A percentile compares a stretch with the other conserved stretches of the same genome.
phyloP scores from a whole-genome alignment of 2,888 invertebrate genomes.

The Pimpla rufipes region DNA sequence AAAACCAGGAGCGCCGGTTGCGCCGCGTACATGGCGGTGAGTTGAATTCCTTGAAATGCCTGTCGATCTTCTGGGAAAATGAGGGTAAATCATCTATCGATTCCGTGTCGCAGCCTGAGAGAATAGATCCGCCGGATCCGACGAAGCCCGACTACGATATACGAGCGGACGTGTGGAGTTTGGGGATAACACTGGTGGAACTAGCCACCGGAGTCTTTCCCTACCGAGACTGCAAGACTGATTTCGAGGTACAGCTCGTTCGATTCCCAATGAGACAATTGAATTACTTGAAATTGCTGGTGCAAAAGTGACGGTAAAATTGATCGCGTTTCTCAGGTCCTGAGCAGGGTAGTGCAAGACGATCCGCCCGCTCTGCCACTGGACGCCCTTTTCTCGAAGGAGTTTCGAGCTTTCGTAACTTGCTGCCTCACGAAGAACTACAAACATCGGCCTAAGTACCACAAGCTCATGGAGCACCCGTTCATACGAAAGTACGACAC shows the following conservation, averaged over 20 bases:
- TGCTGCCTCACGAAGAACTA: slow-evolving; percentile 98
- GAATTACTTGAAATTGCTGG: too few species aligned
- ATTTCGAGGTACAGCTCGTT: slow-evolving; percentile 93
- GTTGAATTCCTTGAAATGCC: slow-evolving; percentile 78
- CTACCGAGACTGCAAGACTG: slow-evolving; percentile 97
- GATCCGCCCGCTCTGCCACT: slow-evolving; percentile 95
- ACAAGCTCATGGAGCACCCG: slow-evolving; percentile 94
- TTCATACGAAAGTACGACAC: slow-evolving; percentile 93
- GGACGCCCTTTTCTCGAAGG: slow-evolving; percentile 91
- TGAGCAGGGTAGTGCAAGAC: slow-evolving; percentile 91
- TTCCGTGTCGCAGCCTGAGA: slow-evolving; percentile 92
- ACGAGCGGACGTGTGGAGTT: slow-evolving; percentile 99
- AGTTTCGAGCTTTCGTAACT: slow-evolving; percentile 96
- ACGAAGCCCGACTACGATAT: slow-evolving; percentile 98
- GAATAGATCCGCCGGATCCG: slow-evolving; percentile 97
- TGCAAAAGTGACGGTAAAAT: neutral
- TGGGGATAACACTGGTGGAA: slow-evolving; percentile 98
- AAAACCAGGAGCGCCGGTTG: slow-evolving; percentile 98
- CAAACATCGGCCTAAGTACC: slow-evolving; percentile 97
- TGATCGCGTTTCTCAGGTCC: slow-evolving; percentile 81
- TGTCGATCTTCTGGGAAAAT: neutral
- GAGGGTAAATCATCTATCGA: slow-evolving; percentile 19
- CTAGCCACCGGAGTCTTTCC: slow-evolving; percentile 98
- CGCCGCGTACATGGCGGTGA: slow-evolving; percentile 99
- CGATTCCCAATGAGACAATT: too few species aligned